Evolutionary conservation across 2,797 vertebrate genomes (phyloP).

Genomic region (Odontamblyopus lacepedii): DNA sequence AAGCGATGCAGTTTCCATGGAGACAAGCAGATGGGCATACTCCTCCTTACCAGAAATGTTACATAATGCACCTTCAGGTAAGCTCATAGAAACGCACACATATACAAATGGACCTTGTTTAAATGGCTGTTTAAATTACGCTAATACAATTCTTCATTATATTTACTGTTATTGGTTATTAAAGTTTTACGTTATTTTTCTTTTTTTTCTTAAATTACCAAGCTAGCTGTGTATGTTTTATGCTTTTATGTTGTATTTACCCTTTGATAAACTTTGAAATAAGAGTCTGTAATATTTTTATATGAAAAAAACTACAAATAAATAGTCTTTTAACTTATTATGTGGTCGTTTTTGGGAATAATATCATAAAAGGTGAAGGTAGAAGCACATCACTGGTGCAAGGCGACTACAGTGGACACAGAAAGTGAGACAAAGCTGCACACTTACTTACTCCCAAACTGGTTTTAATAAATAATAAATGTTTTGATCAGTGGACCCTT

Average conservation of each 20-base stretch:
- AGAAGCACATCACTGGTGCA: no score
- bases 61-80: not conserved
- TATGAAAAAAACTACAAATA: constrained; percentile 35
- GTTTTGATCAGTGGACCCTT: no score
- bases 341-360: not conserved
- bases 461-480: no score
- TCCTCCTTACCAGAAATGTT: no score
- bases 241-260: not conserved
- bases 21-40: no score
- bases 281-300: constrained; percentile 14
- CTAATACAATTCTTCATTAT: constrained; percentile 34
- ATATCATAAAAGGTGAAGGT: no score
- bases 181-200: constrained; percentile 64
- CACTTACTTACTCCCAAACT: no score
- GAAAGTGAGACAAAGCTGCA: no score
- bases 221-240: not conserved
- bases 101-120: constrained; percentile 27
- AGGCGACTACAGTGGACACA: no score
- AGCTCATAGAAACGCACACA: constrained; percentile 41
- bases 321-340: not conserved
- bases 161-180: constrained; percentile 44
- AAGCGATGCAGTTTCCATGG: no score
- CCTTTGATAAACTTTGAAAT: constrained; percentile 30
- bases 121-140: constrained; percentile 34
- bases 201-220: constrained; percentile 35